A percentile compares a stretch with the other conserved stretches of the same genome.
Evolutionary conservation across 1,140 invertebrate species (phyloP).

Genomic region (Drosophila rhopaloa): DNA sequence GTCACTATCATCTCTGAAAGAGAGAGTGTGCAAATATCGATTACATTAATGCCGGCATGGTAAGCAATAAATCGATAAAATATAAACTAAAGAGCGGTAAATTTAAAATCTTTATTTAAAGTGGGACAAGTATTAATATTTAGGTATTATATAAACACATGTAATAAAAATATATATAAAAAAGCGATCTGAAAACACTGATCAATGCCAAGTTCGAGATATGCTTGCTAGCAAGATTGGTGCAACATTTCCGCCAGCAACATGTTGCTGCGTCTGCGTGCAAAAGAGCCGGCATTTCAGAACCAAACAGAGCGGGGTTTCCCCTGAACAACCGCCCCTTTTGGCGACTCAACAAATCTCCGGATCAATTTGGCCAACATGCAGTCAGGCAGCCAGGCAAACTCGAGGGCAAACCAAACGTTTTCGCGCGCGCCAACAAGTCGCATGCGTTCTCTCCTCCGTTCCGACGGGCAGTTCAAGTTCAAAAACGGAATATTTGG

Average conservation of each 20-base stretch:
- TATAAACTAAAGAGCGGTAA: neutral
- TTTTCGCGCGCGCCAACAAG: conserved; percentile 74
- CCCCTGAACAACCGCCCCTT: neutral
- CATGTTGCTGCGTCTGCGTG: conserved; percentile 53
- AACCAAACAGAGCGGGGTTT: conserved; percentile 16
- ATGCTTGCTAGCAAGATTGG: too few species aligned
- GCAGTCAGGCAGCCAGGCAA: conserved; percentile 18
- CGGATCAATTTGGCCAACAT: conserved; percentile 38
- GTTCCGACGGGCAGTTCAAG: conserved; percentile 53
- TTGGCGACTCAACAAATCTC: conserved; percentile 32
- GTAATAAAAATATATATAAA: neutral
- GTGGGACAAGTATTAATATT: too few species aligned
- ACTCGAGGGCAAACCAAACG: conserved; percentile 40
- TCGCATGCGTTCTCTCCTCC: conserved; percentile 64
- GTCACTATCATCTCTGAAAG: neutral
- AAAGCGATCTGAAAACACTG: neutral
- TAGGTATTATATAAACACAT: rapidly evolving
- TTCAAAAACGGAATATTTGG: conserved; percentile 37
- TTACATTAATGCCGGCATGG: neutral
- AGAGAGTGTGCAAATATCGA: neutral
- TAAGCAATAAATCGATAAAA: neutral
- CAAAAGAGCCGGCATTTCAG: conserved; percentile 53
- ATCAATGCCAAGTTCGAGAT: neutral
- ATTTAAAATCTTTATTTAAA: neutral
- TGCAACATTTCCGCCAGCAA: conserved; percentile 19